Base-by-base conservation (phyloP, 2,113 vertebrate genomes). In the Neoarius graeffei region DNA sequence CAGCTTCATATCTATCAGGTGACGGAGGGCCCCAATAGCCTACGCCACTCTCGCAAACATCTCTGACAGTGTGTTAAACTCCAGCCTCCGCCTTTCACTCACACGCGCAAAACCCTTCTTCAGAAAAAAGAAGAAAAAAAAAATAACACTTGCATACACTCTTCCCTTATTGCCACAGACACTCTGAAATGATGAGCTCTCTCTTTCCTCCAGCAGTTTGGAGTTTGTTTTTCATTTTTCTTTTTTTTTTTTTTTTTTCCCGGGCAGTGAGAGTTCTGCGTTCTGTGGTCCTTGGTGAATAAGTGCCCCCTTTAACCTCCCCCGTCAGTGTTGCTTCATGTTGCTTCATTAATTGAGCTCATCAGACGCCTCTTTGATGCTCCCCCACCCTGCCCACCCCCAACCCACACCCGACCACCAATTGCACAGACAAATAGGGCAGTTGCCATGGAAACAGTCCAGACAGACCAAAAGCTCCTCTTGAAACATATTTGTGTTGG, bases 1-100 rank as follows among this genome's bases (percentile, higher is more conserved):
- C 97, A 98, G 97, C 97, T 98, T 98, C 98, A 96, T 99, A 98
- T 98, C 96, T 97, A 96, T 94, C 96, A 97, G 96, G 95, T 97
- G 96, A 97, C 96, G 96, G 96, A 97, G 96, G 96, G 94, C 96
- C 96, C 95, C 94, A 96, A 95, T 74, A 91, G 96, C 95, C 95
- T 96, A 92, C 95, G 95, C 94, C 96, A 96, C 94, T 95, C 95
- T 88, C 95, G 95, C 95, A 95, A 98, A 97, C 96, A 96, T 97
- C 97, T 98, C 97, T 97, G 97, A 98, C 97, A 97, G 97, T 95
- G 96, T 96, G 96, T 96, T 97, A 96, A 96, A 98, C 96, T 96
- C 96, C 90, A 93, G 91, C 89, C 91, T 89, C 92, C 91, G 89
- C 93, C 94, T 92, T 89, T 84, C 87, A 84, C 87, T 77, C 87